Evolutionary conservation across 2,888 invertebrate species (phyloP).

Genomic region (Sycophila texana): DNA sequence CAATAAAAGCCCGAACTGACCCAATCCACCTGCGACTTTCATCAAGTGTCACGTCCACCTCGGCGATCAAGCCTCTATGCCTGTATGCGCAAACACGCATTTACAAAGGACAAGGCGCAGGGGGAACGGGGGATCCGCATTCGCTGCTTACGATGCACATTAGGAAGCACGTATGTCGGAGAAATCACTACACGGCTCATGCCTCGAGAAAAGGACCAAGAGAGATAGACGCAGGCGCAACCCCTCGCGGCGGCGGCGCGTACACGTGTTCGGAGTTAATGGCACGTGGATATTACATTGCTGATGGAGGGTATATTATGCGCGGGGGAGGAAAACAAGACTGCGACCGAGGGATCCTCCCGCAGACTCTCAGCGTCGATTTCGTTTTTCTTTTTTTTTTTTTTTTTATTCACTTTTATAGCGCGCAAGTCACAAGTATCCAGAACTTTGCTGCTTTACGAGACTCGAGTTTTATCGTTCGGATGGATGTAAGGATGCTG

Average conservation of each 20-base stretch:
- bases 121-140: no score
- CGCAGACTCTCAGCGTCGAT: constrained; percentile 35
- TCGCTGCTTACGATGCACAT: no score
- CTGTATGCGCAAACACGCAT: neutral
- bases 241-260: neutral
- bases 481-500: neutral
- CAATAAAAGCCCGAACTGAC: no score
- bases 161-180: neutral
- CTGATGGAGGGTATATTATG: constrained; percentile 9
- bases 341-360: neutral
- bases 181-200: neutral
- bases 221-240: neutral
- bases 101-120: neutral
- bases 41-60: no score
- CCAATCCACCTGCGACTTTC: no score
- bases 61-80: neutral
- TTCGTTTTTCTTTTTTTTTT: constrained; percentile 16
- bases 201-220: neutral
- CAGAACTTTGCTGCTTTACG: neutral
- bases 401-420: neutral
- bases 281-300: constrained; percentile 68
- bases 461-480: constrained; percentile 7
- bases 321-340: constrained; percentile 34
- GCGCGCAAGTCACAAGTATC: no score
- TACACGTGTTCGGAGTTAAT: constrained; percentile 69